Evolutionary conservation across 1,140 invertebrate genomes (phyloP).

Genomic region (Eriosoma lanigerum): DNA sequence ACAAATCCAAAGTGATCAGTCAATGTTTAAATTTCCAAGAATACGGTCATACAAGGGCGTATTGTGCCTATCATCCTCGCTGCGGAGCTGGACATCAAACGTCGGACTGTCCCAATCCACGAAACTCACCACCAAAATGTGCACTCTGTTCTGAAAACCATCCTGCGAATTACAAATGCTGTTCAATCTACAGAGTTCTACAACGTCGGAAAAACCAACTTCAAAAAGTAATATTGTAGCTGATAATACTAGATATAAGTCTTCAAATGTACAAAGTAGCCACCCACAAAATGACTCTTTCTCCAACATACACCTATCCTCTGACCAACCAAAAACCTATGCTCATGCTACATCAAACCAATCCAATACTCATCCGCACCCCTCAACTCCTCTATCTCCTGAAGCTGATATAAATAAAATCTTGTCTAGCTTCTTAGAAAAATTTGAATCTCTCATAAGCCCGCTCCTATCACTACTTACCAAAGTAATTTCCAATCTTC

Average conservation of each 20-base stretch:
- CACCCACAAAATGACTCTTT: background rate
- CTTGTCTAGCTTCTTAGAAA: no score
- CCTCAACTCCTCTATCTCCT: no score
- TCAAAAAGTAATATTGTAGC: background rate
- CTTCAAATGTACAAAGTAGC: background rate
- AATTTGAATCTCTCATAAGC: no score
- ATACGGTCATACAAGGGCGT: background rate
- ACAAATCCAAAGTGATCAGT: no score
- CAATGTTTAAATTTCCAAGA: background rate
- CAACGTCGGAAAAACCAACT: background rate
- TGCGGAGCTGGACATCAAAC: background rate
- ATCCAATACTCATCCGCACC: no score
- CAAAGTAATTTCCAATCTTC: no score
- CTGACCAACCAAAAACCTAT: no score
- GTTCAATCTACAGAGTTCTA: constrained; percentile 54
- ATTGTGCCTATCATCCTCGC: background rate
- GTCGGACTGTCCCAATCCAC: background rate
- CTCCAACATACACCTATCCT: background rate
- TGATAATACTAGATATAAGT: background rate
- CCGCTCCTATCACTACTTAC: no score
- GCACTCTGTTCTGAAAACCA: background rate
- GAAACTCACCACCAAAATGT: background rate
- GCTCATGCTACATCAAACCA: no score
- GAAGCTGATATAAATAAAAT: no score
- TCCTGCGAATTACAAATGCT: background rate